phyloP scores from a whole-genome alignment of 2,797 vertebrate genomes.

The Muscicapa striata region DNA sequence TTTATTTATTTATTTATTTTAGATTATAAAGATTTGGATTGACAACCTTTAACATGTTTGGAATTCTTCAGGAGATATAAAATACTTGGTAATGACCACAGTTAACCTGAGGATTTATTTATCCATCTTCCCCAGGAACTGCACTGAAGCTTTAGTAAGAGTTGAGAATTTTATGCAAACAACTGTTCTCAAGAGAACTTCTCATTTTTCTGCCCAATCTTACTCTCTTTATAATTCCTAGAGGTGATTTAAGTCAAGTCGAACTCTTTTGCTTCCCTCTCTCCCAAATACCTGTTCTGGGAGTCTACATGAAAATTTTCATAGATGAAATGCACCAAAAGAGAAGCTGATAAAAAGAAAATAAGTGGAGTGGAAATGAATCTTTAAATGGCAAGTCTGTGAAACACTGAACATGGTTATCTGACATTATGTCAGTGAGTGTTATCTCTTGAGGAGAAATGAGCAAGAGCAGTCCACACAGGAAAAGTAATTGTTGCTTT shows the following conservation, averaged over 20 bases:
- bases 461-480: slow-evolving; percentile 49
- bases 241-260: not conserved
- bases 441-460: slow-evolving; percentile 67
- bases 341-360: slow-evolving; percentile 62
- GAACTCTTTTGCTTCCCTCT: not conserved
- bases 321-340: slow-evolving; percentile 50
- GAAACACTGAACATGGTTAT: slow-evolving; percentile 66
- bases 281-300: not conserved
- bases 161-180: slow-evolving; percentile 68
- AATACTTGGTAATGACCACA: slow-evolving; percentile 72
- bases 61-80: slow-evolving; percentile 70
- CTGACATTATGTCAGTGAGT: slow-evolving; percentile 59
- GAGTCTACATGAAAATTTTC: slow-evolving; percentile 54
- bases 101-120: slow-evolving; percentile 72
- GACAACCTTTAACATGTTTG: slow-evolving; percentile 72
- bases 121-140: slow-evolving; percentile 50
- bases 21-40: slow-evolving; percentile 62
- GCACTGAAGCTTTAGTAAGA: slow-evolving; percentile 53
- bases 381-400: slow-evolving; percentile 68
- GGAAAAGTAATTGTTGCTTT: slow-evolving; percentile 56
- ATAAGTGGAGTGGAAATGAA: slow-evolving; percentile 63
- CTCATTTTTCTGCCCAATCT: slow-evolving; percentile 11
- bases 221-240: slow-evolving; percentile 20
- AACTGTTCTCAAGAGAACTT: slow-evolving; percentile 46
- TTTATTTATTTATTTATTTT: slow-evolving; percentile 9